Evolutionary conservation across 2,888 invertebrate species (phyloP).

Genomic region (Pachliopta kotzebuea): DNA sequence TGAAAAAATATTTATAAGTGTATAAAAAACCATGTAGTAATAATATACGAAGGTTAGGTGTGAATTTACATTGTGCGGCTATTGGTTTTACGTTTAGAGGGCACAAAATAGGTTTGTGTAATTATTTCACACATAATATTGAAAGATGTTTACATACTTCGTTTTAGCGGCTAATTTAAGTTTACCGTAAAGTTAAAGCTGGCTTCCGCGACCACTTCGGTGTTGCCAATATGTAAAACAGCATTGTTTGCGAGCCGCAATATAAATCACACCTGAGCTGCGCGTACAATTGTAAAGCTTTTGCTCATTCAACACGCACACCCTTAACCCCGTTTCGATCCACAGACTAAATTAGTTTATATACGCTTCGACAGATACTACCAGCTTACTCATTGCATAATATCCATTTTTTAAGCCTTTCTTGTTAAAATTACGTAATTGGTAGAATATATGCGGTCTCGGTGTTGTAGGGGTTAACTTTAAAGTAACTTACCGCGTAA

Average conservation of each 20-base stretch:
- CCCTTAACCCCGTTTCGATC: conserved; percentile 46
- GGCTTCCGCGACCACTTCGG: conserved; percentile 61
- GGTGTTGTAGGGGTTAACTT: conserved; percentile 6
- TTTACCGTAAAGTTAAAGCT: conserved; percentile 68
- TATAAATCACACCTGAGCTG: conserved; percentile 66
- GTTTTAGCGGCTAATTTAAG: conserved; percentile 69
- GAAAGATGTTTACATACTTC: conserved; percentile 47
- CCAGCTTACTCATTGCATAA: conserved; percentile 23
- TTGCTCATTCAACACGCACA: conserved; percentile 46
- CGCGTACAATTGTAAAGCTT: conserved; percentile 45
- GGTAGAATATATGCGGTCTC: conserved; percentile 7
- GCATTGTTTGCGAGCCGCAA: conserved; percentile 73
- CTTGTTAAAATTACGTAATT: conserved; percentile 22
- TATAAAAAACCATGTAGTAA: not conserved
- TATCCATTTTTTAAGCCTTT: conserved; percentile 30
- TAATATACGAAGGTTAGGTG: not conserved
- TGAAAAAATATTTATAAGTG: not conserved
- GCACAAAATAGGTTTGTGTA: conserved; percentile 14
- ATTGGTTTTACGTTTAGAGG: conserved; percentile 22
- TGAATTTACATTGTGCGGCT: conserved; percentile 15
- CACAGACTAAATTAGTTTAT: conserved; percentile 37
- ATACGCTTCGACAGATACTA: conserved; percentile 23
- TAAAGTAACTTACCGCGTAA: conserved; percentile 6
- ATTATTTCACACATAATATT: conserved; percentile 27
- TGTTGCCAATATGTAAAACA: conserved; percentile 54